Evolutionary conservation across 2,113 vertebrate species (phyloP).

Genomic region (Xiphophorus hellerii): DNA sequence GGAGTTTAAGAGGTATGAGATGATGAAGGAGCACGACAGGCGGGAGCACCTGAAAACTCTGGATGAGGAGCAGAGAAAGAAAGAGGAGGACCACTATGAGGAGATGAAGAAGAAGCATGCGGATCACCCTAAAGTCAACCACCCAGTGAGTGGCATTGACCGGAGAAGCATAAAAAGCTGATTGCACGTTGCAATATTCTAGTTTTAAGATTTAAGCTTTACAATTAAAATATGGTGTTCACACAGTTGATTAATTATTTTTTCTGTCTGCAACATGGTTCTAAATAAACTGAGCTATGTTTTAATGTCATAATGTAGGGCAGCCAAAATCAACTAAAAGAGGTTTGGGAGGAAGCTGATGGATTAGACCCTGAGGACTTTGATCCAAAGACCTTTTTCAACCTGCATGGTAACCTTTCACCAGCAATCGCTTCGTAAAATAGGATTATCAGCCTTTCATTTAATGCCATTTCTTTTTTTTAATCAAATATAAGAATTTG

Average conservation of each 20-base stretch:
- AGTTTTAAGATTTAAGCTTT: not conserved
- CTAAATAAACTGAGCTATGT: not conserved
- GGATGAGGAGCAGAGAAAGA: constrained; percentile 87
- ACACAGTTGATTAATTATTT: not conserved
- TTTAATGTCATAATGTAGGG: constrained; percentile 79
- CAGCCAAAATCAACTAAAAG: constrained; percentile 96
- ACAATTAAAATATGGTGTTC: not conserved
- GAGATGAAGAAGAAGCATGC: constrained; percentile 96
- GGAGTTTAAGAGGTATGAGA: constrained; percentile 96
- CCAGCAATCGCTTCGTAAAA: not conserved
- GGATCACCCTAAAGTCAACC: constrained; percentile 96
- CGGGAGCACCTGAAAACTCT: constrained; percentile 91
- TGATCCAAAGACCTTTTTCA: constrained; percentile 98
- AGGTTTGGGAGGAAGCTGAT: constrained; percentile 97
- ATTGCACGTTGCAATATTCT: not conserved
- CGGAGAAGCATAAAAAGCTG: not conserved
- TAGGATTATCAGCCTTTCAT: not conserved
- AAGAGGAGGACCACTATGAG: constrained; percentile 91
- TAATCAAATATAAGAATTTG: not conserved
- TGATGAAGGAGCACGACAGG: constrained; percentile 97
- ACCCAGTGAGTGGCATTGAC: constrained; percentile 81
- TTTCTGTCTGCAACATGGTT: not conserved
- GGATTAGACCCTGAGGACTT: constrained; percentile 97
- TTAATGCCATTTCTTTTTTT: not conserved
- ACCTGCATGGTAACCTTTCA: constrained; percentile 88